phyloP scores from a whole-genome alignment of 2,888 invertebrate genomes.

The Syritta pipiens region DNA sequence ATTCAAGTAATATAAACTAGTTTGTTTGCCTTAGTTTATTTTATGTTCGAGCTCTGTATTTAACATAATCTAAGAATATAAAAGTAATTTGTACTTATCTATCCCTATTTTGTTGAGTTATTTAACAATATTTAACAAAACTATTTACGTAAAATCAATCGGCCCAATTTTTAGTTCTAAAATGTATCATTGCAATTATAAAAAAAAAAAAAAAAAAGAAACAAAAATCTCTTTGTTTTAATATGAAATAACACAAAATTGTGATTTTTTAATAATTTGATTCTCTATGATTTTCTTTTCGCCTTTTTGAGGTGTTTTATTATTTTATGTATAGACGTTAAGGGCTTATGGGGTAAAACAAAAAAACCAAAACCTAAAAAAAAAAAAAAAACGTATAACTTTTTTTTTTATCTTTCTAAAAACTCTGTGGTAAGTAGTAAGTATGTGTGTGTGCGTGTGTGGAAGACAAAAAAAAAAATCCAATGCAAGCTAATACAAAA shows the following conservation, averaged over 20 bases:
- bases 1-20: slow-evolving; percentile 39
- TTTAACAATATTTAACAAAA: slow-evolving; percentile 47
- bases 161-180: slow-evolving; percentile 70
- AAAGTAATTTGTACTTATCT: slow-evolving; percentile 52
- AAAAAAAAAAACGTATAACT: too few relatives aligned
- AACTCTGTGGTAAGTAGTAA: slow-evolving; percentile 30
- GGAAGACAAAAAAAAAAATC: not conserved
- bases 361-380: too few relatives aligned
- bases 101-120: slow-evolving; percentile 55
- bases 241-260: slow-evolving; percentile 57
- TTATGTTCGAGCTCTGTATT: slow-evolving; percentile 51
- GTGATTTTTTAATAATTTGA: slow-evolving; percentile 66
- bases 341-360: slow-evolving; percentile 8
- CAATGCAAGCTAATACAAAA: not conserved
- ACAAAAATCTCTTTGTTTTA: slow-evolving; percentile 26
- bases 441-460: slow-evolving; percentile 19
- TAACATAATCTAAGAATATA: slow-evolving; percentile 51
- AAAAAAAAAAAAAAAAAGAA: slow-evolving; percentile 22
- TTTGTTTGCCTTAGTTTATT: slow-evolving; percentile 55
- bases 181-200: slow-evolving; percentile 53
- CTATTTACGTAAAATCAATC: slow-evolving; percentile 65
- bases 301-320: slow-evolving; percentile 22
- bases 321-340: slow-evolving; percentile 33
- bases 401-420: not conserved
- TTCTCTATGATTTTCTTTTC: slow-evolving; percentile 46